Evolutionary conservation across 2,888 invertebrate species (phyloP).

Genomic region (Cabera pusaria): DNA sequence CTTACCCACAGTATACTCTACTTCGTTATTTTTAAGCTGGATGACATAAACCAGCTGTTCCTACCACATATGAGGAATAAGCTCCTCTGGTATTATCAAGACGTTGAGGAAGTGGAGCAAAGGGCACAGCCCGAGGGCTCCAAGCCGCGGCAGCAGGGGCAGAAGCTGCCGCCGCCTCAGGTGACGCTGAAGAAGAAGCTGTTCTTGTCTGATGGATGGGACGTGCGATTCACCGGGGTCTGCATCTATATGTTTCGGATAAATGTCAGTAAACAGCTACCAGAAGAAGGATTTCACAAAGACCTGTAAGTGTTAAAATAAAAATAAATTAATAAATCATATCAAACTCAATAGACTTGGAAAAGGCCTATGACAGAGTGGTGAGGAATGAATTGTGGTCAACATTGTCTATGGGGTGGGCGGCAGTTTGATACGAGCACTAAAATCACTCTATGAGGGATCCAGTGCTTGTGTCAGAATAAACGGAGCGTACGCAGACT

Average conservation of each 20-base stretch:
- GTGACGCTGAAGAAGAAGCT: slow-evolving; percentile 88
- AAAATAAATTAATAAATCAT: too few relatives aligned
- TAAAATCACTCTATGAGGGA: too few relatives aligned
- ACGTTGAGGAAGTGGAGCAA: slow-evolving; percentile 88
- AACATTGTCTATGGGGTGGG: too few relatives aligned
- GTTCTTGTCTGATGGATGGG: slow-evolving; percentile 93
- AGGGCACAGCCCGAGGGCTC: slow-evolving; percentile 72
- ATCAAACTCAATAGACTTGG: too few relatives aligned
- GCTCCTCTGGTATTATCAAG: slow-evolving; percentile 95
- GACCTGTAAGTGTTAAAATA: slow-evolving; percentile 87
- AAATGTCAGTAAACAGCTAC: slow-evolving; percentile 91
- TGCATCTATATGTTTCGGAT: slow-evolving; percentile 94
- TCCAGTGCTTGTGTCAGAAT: too few relatives aligned
- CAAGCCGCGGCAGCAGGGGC: slow-evolving; percentile 70
- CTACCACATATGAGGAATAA: slow-evolving; percentile 93
- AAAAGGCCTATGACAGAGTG: too few relatives aligned
- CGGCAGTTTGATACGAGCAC: too few relatives aligned
- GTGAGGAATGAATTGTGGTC: too few relatives aligned
- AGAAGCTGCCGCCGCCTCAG: slow-evolving; percentile 69
- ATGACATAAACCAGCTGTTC: slow-evolving; percentile 94
- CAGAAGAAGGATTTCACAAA: slow-evolving; percentile 97
- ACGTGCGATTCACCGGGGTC: slow-evolving; percentile 90
- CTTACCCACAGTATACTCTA: too few relatives aligned
- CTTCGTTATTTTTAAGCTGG: too few relatives aligned
- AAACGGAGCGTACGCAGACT: too few relatives aligned